Evolutionary conservation across 2,888 invertebrate species (phyloP).

Genomic region (Diabrotica balteata): DNA sequence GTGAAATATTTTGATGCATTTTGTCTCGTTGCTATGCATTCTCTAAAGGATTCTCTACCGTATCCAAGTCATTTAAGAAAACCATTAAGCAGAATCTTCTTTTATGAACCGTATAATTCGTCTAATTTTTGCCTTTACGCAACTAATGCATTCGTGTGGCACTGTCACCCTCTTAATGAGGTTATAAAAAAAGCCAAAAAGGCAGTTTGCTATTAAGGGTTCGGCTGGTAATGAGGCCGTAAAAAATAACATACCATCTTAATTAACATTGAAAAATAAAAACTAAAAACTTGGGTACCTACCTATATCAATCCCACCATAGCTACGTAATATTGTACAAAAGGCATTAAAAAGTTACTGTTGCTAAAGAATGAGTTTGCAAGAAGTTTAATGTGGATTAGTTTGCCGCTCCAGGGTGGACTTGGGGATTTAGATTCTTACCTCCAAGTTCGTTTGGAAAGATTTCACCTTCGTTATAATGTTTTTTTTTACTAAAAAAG

Average conservation of each 20-base stretch:
- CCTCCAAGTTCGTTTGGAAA: no score
- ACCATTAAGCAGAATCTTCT: conserved; percentile 33
- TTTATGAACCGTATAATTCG: conserved; percentile 34
- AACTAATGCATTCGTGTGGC: conserved; percentile 38
- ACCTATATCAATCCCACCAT: conserved; percentile 36
- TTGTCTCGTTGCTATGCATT: conserved; percentile 20
- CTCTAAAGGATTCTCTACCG: conserved; percentile 19
- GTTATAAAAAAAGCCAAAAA: conserved; percentile 31
- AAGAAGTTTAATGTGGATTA: conserved; percentile 48
- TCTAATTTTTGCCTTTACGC: conserved; percentile 36
- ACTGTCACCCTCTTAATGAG: conserved; percentile 40
- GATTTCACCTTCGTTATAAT: no score
- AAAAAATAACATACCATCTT: conserved; percentile 46
- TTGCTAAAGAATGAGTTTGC: conserved; percentile 49
- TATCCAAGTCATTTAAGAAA: conserved; percentile 27
- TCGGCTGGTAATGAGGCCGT: conserved; percentile 42
- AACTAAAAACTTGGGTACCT: conserved; percentile 34
- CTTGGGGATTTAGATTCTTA: neutral
- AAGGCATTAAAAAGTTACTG: conserved; percentile 43
- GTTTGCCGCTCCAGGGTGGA: conserved; percentile 34
- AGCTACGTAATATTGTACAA: conserved; percentile 40
- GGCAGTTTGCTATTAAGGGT: conserved; percentile 38
- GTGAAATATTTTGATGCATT: conserved; percentile 24
- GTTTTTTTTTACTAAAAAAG: no score
- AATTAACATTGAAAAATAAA: conserved; percentile 42